phyloP scores from a whole-genome alignment of 1,140 invertebrate genomes.

The Lasioglossum albipes region DNA sequence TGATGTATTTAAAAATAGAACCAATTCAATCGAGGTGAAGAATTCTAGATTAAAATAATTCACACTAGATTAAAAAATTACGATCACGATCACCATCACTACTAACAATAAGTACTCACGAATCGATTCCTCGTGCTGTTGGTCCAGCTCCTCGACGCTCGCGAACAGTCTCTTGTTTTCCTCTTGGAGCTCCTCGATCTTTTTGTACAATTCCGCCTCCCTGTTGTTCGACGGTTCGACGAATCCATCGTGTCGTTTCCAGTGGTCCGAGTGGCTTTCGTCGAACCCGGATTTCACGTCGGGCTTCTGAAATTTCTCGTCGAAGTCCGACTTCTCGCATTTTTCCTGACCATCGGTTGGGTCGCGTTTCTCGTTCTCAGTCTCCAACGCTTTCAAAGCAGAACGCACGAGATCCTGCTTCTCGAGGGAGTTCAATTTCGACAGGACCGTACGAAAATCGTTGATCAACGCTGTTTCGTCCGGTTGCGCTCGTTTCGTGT shows the following conservation, averaged over 20 bases:
- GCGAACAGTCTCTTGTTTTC: constrained; percentile 81
- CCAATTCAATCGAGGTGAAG: too few relatives aligned
- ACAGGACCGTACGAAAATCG: constrained; percentile 74
- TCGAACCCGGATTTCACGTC: constrained; percentile 62
- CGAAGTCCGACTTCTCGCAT: constrained; percentile 67
- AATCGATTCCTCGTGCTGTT: constrained; percentile 86
- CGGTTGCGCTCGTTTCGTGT: constrained; percentile 71
- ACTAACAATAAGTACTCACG: constrained; percentile 58
- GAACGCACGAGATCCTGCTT: constrained; percentile 75
- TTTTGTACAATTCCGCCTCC: constrained; percentile 75
- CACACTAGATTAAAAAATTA: too few relatives aligned
- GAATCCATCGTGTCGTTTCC: constrained; percentile 48
- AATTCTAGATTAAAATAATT: too few relatives aligned
- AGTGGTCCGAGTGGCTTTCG: constrained; percentile 7
- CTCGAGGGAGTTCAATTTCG: constrained; percentile 77
- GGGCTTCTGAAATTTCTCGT: constrained; percentile 61
- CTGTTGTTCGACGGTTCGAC: constrained; percentile 55
- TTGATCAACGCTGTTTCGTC: constrained; percentile 72
- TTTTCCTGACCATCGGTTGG: constrained; percentile 58
- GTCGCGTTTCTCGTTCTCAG: constrained; percentile 72
- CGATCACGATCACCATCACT: too few relatives aligned
- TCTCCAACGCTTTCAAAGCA: constrained; percentile 77
- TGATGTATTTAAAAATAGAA: too few relatives aligned
- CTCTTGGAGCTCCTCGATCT: constrained; percentile 75
- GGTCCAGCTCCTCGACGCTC: constrained; percentile 87